Conservation (phyloP, 2,113 vertebrate species). For the Odocoileus virginianus region DNA sequence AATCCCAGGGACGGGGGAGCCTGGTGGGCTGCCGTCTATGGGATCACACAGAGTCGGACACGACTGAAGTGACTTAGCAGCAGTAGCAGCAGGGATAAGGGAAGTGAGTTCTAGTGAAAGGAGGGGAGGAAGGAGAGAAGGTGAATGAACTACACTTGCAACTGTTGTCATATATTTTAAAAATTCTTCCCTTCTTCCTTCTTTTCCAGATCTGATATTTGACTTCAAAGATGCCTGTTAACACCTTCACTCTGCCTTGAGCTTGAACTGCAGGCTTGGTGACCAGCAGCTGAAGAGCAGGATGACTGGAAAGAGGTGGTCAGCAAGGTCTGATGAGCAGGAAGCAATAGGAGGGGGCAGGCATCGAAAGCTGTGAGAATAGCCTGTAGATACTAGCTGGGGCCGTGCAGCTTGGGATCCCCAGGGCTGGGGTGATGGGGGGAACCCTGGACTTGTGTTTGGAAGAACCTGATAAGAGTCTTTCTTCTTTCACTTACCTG, state of each 20-base stretch:
- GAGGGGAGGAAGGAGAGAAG: background rate
- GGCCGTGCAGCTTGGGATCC: rapidly evolving
- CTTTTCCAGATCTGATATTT: background rate
- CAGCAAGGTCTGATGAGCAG: background rate
- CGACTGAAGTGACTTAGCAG: too few relatives aligned
- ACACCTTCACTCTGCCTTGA: rapidly evolving
- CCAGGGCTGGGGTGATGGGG: background rate
- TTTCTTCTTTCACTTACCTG: background rate
- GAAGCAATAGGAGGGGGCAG: too few relatives aligned
- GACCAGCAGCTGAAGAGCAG: background rate
- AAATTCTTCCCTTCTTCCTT: background rate
- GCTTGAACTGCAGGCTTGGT: background rate
- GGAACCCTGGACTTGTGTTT: background rate
- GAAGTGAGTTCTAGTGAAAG: background rate
- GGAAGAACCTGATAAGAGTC: background rate
- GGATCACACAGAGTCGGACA: too few relatives aligned
- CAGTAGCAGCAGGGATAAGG: background rate
- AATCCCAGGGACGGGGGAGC: too few relatives aligned
- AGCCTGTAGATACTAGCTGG: too few relatives aligned
- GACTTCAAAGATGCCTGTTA: background rate
- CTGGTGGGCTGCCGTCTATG: too few relatives aligned
- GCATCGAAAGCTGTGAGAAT: rapidly evolving
- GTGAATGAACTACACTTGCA: rapidly evolving
- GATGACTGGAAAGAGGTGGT: too few relatives aligned
- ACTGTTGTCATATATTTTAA: background rate